A percentile compares a stretch with the other conserved stretches of the same genome.
Evolutionary conservation across 2,113 vertebrate species (phyloP).

Genomic region (Tautogolabrus adspersus): DNA sequence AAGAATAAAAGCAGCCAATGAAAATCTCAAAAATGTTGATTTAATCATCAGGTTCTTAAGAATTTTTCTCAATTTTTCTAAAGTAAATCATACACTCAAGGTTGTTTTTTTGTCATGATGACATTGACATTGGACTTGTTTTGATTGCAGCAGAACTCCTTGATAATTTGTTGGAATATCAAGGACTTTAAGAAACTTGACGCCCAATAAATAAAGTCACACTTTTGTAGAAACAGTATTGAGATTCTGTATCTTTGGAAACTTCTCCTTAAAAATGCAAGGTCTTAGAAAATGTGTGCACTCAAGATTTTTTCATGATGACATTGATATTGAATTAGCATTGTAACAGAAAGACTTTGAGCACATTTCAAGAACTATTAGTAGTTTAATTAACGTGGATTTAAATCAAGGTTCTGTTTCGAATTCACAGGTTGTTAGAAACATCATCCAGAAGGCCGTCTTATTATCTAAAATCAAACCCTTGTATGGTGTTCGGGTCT

Average conservation of each 20-base stretch:
- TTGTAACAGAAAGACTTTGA: too few species aligned
- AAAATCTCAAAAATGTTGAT: neutral
- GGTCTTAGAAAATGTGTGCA: too few species aligned
- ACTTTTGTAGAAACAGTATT: neutral
- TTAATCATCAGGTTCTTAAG: neutral
- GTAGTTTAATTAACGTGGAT: too few species aligned
- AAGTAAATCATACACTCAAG: conserved; percentile 25
- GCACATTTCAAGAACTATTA: too few species aligned
- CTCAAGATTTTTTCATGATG: too few species aligned
- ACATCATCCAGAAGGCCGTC: too few species aligned
- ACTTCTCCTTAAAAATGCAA: too few species aligned
- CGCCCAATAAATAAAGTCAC: neutral
- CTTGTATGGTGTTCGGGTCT: too few species aligned
- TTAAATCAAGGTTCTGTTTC: too few species aligned
- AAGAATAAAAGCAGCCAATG: neutral
- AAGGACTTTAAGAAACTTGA: neutral
- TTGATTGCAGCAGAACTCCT: neutral
- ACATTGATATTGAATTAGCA: too few species aligned
- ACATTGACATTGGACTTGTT: neutral
- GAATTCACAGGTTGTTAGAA: too few species aligned
- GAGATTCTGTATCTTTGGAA: neutral
- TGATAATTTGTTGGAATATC: neutral
- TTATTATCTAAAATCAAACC: too few species aligned
- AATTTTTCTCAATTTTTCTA: conserved; percentile 17
- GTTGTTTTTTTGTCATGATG: conserved; percentile 12